Conservation (phyloP, 2,888 invertebrate genomes). For the Plebejus anna region DNA sequence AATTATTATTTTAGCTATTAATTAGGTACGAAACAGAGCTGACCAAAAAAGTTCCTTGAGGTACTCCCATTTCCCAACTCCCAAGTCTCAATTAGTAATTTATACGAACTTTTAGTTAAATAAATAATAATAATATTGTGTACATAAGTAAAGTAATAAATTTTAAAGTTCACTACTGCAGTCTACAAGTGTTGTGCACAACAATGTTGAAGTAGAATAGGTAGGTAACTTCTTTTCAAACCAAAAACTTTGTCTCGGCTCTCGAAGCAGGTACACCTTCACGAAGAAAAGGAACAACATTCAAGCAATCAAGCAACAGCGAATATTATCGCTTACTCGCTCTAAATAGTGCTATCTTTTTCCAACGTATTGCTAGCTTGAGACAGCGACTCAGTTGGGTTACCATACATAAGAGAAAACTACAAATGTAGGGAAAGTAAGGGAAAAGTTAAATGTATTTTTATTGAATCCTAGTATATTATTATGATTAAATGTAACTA, state of each 20-base stretch:
- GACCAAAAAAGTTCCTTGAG: no score
- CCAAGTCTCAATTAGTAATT: no score
- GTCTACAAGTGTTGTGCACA: no score
- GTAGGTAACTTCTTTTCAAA: not conserved
- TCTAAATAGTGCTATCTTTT: not conserved
- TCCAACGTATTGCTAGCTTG: not conserved
- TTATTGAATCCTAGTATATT: not conserved
- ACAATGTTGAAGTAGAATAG: not conserved
- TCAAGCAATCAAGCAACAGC: constrained; percentile 4
- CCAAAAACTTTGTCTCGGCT: not conserved
- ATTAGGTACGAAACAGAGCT: no score
- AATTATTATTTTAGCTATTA: no score
- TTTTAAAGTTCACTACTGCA: no score
- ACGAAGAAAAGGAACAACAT: constrained; percentile 3
- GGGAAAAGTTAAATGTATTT: not conserved
- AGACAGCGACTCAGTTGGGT: not conserved
- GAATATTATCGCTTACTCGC: not conserved
- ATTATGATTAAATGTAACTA: not conserved
- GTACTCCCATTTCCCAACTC: no score
- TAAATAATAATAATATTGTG: no score
- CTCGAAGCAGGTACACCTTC: not conserved
- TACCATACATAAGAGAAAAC: not conserved
- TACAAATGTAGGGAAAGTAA: not conserved
- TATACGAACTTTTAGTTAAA: no score
- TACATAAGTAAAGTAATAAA: no score